These are phyloP conservation scores for Pteronura brasiliensis DNA, from an alignment of 2,113 vertebrate genomes.

Conservation along the genomic window DNA sequence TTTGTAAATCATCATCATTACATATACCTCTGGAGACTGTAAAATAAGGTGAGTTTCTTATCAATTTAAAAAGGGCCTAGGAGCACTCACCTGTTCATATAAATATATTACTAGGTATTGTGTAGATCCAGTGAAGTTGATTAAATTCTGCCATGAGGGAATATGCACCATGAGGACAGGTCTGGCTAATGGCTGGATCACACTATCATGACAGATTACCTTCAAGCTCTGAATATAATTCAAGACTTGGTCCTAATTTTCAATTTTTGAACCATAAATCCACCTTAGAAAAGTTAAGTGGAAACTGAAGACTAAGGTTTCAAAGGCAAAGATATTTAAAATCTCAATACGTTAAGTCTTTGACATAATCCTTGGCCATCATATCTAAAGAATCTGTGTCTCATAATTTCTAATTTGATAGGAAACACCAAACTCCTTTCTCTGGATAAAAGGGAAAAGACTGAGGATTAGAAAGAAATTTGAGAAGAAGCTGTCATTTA, in stretches of 20 bases:
- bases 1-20: neutral
- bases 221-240: neutral
- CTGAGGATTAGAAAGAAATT: neutral
- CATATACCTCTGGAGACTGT: neutral
- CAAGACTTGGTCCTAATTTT: neutral
- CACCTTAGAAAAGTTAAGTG: neutral
- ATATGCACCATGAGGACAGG: neutral
- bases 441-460: neutral
- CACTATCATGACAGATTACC: neutral
- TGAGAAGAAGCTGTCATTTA: neutral
- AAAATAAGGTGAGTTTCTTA: neutral
- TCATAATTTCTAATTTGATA: conserved; percentile 2
- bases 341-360: neutral
- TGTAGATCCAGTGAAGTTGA: neutral
- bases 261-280: neutral
- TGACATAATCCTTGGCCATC: neutral
- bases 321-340: neutral
- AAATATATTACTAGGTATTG: neutral
- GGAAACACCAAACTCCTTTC: neutral
- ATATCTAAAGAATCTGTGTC: neutral
- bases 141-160: neutral
- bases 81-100: neutral
- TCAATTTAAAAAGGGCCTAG: neutral
- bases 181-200: neutral
- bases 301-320: neutral